Evolutionary conservation across 2,888 invertebrate species (phyloP).

Genomic region (Oxytorus armatus): DNA sequence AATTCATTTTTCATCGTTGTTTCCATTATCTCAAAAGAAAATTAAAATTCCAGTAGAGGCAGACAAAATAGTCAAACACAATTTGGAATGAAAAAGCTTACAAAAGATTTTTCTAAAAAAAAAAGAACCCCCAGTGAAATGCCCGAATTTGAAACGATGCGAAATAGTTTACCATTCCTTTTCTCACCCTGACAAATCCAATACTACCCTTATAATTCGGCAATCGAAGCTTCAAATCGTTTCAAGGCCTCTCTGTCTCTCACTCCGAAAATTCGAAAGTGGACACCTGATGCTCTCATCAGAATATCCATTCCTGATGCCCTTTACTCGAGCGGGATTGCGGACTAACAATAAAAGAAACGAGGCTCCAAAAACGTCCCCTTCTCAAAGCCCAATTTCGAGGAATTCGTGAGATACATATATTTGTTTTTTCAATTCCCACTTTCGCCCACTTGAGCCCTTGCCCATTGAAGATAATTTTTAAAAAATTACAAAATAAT

Average conservation of each 20-base stretch:
- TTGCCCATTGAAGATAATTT: no score
- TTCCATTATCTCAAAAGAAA: no score
- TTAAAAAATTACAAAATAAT: neutral
- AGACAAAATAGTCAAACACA: no score
- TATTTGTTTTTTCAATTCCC: constrained; percentile 1
- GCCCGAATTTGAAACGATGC: constrained; percentile 30
- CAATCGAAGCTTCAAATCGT: constrained; percentile 54
- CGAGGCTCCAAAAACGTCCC: no score
- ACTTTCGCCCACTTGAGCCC: no score
- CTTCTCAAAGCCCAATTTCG: no score
- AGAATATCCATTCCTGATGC: constrained; percentile 19
- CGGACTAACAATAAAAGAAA: constrained; percentile 66
- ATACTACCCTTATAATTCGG: constrained; percentile 50
- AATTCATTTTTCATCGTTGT: no score
- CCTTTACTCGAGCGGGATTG: constrained; percentile 16
- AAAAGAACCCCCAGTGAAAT: neutral
- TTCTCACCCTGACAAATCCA: constrained; percentile 31
- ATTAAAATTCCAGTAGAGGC: no score
- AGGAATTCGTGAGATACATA: constrained; percentile 65
- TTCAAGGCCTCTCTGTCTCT: constrained; percentile 10
- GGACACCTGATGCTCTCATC: constrained; percentile 54
- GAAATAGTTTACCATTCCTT: neutral
- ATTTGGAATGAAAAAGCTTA: no score
- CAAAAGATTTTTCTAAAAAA: no score
- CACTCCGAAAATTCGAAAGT: constrained; percentile 17